A percentile compares a stretch with the other conserved stretches of the same genome.
These are phyloP conservation scores for Chloropsis cyanopogon DNA, from an alignment of 2,113 vertebrate species.

Conservation along the genomic window DNA sequence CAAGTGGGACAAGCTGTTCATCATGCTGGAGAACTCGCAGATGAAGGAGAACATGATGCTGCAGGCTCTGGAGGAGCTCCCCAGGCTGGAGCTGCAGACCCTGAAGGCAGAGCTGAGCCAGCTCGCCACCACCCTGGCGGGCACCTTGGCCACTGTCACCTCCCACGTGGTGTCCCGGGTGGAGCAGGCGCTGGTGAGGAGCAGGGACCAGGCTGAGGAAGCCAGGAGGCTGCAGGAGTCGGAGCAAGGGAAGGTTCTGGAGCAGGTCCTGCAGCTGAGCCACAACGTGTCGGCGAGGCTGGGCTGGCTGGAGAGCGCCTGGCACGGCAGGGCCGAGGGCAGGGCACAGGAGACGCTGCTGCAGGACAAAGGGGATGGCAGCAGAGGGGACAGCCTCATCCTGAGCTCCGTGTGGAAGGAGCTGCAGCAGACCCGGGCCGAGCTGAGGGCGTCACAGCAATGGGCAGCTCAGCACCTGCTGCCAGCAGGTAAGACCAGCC, in stretches of 20 bases:
- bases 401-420: slow-evolving; percentile 59
- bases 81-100: slow-evolving; percentile 80
- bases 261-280: slow-evolving; percentile 73
- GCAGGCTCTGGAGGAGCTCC: slow-evolving; percentile 81
- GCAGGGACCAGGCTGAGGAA: slow-evolving; percentile 12
- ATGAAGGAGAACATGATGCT: slow-evolving; percentile 95
- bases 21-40: slow-evolving; percentile 95
- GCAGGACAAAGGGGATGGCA: not conserved
- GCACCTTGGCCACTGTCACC: slow-evolving; percentile 56
- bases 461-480: slow-evolving; percentile 68
- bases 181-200: slow-evolving; percentile 66
- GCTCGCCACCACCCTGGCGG: slow-evolving; percentile 66
- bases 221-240: not conserved
- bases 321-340: not conserved
- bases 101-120: slow-evolving; percentile 81
- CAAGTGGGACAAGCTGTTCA: slow-evolving; percentile 96
- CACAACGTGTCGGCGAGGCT: slow-evolving; percentile 71
- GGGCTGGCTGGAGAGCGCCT: slow-evolving; percentile 73
- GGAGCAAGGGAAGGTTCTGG: slow-evolving; percentile 61
- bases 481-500: slow-evolving; percentile 81
- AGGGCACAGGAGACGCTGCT: slow-evolving; percentile 17
- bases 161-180: slow-evolving; percentile 60
- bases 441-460: slow-evolving; percentile 66
- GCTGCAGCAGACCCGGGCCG: slow-evolving; percentile 66
- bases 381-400: not conserved